Evolutionary conservation across 2,888 invertebrate genomes (phyloP).

Genomic region (Andrena bucephala): DNA sequence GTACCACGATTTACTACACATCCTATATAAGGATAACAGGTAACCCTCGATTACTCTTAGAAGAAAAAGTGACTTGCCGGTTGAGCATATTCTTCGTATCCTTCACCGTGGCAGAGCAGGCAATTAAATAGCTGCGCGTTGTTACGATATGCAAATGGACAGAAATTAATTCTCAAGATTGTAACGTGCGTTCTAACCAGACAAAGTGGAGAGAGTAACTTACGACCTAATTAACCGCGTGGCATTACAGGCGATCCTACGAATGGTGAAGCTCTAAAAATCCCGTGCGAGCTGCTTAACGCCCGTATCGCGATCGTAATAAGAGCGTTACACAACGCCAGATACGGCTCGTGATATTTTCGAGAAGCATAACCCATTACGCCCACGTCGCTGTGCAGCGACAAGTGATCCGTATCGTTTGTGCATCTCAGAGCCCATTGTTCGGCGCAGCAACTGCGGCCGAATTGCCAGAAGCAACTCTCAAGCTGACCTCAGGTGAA

Average conservation of each 20-base stretch:
- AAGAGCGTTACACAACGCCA: conserved; percentile 53
- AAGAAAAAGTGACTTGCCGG: no score
- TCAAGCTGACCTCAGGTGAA: no score
- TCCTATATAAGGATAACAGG: no score
- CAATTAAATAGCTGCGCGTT: no score
- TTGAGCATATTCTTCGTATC: no score
- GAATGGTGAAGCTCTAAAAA: conserved; percentile 2
- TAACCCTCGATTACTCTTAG: no score
- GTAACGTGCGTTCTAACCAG: not conserved
- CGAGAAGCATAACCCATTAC: conserved; percentile 62
- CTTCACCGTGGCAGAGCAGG: no score
- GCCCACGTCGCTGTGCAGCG: conserved; percentile 49
- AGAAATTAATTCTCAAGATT: not conserved
- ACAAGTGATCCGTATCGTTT: conserved; percentile 59
- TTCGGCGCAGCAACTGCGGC: conserved; percentile 22
- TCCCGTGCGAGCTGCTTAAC: conserved; percentile 18
- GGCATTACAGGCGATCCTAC: not conserved
- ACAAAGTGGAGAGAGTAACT: conserved; percentile 14
- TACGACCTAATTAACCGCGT: conserved; percentile 1
- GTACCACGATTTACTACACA: no score
- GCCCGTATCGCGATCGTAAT: conserved; percentile 46
- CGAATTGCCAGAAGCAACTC: conserved; percentile 15
- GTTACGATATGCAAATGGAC: conserved; percentile 1
- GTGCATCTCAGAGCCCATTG: conserved; percentile 46
- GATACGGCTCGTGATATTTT: conserved; percentile 62